Percentiles rank a stretch among this genome's conserved stretches.
Conservation (phyloP, 2,797 vertebrate genomes). For the Thalassophryne amazonica region DNA sequence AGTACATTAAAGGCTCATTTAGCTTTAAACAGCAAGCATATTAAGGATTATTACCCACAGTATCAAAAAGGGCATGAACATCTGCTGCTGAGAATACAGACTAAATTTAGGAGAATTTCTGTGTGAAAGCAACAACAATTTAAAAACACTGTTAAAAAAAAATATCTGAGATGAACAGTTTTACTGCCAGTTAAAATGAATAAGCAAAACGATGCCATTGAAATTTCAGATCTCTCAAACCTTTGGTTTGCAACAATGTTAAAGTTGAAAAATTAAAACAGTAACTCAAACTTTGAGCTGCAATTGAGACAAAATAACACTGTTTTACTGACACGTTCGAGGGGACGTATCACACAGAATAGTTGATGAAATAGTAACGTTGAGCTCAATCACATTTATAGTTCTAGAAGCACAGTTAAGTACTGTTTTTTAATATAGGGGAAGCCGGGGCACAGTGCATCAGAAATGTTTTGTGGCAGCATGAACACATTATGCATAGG, state of each 20-base stretch:
- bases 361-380: too few relatives aligned
- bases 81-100: constrained; percentile 53
- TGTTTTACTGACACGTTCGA: too few relatives aligned
- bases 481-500: too few relatives aligned
- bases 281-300: neutral
- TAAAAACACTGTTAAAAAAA: constrained; percentile 3
- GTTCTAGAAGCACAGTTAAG: too few relatives aligned
- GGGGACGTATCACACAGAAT: too few relatives aligned
- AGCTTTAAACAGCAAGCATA: constrained; percentile 74
- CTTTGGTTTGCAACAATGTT: neutral
- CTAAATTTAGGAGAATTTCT: constrained; percentile 63
- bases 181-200: constrained; percentile 14
- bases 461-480: too few relatives aligned
- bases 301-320: too few relatives aligned
- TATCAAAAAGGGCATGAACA: constrained; percentile 66
- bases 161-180: constrained; percentile 7
- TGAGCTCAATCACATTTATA: too few relatives aligned
- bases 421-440: too few relatives aligned
- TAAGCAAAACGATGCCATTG: neutral
- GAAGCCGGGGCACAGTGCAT: too few relatives aligned
- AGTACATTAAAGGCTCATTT: constrained; percentile 81
- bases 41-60: constrained; percentile 73
- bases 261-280: neutral
- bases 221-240: neutral
- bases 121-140: constrained; percentile 34